Percentiles rank a stretch among this genome's conserved stretches.
Conservation (phyloP, 2,113 vertebrate genomes). For the Columbina picui region DNA sequence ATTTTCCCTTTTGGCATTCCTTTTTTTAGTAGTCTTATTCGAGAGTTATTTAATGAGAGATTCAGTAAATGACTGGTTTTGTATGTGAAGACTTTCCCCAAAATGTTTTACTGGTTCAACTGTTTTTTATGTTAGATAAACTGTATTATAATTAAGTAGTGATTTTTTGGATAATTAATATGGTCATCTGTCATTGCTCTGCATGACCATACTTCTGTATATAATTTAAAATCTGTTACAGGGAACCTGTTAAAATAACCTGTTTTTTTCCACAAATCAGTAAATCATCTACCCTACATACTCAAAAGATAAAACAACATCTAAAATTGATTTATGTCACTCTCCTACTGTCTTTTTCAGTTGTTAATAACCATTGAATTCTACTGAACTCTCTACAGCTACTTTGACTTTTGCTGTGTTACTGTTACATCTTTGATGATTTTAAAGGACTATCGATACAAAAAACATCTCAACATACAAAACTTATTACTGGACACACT, state of each 20-base stretch:
- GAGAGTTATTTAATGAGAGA: not conserved
- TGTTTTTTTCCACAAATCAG: not conserved
- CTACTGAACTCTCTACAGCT: not conserved
- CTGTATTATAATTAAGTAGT: not conserved
- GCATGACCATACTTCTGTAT: not conserved
- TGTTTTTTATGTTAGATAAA: not conserved
- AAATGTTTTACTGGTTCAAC: not conserved
- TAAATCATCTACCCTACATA: not conserved
- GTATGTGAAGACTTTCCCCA: not conserved
- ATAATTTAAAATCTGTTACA: not conserved
- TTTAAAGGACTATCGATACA: constrained; percentile 8
- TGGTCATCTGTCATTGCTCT: constrained; percentile 21
- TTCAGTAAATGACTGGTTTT: not conserved
- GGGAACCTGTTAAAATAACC: not conserved
- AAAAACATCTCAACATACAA: constrained; percentile 14
- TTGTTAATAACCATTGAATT: constrained; percentile 19
- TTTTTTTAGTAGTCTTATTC: not conserved
- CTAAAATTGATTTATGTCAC: constrained; percentile 13
- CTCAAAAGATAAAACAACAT: not conserved
- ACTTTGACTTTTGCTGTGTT: constrained; percentile 5
- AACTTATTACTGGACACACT: not conserved
- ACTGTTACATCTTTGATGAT: constrained; percentile 2
- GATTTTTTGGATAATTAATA: constrained; percentile 24
- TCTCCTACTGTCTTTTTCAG: not conserved
- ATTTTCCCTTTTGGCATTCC: not conserved